phyloP scores from a whole-genome alignment of 2,888 invertebrate species.

The Lepidonotus clava region DNA sequence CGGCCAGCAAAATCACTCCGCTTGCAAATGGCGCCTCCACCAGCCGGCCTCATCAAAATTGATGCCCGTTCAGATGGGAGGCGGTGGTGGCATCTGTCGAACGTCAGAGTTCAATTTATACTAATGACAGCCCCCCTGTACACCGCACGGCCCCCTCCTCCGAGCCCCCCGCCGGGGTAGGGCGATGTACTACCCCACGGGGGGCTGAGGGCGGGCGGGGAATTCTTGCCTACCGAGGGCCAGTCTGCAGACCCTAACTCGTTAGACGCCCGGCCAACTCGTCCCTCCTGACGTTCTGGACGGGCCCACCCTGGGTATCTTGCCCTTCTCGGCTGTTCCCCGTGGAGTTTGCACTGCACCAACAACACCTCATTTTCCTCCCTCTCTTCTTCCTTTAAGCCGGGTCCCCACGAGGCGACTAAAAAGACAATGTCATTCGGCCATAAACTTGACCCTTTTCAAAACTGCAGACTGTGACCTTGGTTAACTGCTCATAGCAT shows the following conservation, averaged over 20 bases:
- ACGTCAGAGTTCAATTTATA: constrained; percentile 35
- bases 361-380: neutral
- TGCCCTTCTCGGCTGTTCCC: neutral
- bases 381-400: too few relatives aligned
- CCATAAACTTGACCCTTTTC: too few relatives aligned
- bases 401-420: too few relatives aligned
- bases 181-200: neutral
- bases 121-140: constrained; percentile 20
- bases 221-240: neutral
- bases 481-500: too few relatives aligned
- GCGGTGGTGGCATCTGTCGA: constrained; percentile 24
- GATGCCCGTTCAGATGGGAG: neutral
- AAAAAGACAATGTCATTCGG: too few relatives aligned
- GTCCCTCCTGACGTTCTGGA: neutral
- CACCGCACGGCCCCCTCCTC: too few relatives aligned
- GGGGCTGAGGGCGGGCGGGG: neutral
- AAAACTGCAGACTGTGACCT: too few relatives aligned
- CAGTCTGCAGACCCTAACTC: neutral
- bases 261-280: neutral
- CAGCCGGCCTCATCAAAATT: neutral
- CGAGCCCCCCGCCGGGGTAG: neutral
- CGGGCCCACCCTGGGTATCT: neutral
- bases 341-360: neutral
- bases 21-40: neutral
- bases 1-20: constrained; percentile 1